Percentiles rank a stretch among this genome's conserved stretches.
phyloP scores from a whole-genome alignment of 2,888 invertebrate genomes.

The Aspidiotus destructor region DNA sequence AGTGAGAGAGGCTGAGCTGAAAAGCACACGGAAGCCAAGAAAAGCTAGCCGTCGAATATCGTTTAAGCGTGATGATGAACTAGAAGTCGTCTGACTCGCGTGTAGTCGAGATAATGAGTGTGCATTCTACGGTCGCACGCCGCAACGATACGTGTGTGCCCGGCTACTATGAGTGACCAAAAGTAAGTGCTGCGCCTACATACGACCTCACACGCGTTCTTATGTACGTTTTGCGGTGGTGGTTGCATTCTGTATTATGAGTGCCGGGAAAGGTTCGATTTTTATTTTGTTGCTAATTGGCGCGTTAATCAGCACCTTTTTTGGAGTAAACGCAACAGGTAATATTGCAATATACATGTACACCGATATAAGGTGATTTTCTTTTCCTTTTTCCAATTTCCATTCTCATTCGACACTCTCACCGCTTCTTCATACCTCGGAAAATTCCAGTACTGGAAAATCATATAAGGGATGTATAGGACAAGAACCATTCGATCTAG shows the following conservation, averaged over 20 bases:
- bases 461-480: too few species aligned
- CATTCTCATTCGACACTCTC: too few species aligned
- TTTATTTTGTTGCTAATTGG: slow-evolving; percentile 27
- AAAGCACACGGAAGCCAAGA: slow-evolving; percentile 7
- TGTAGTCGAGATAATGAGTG: slow-evolving; percentile 20
- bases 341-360: not conserved
- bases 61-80: too few species aligned
- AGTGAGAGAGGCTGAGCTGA: slow-evolving; percentile 4
- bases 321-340: slow-evolving; percentile 26
- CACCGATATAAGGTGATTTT: slow-evolving; percentile 12
- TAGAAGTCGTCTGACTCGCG: not conserved
- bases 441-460: too few species aligned
- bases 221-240: slow-evolving; percentile 27
- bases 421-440: too few species aligned
- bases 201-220: slow-evolving; percentile 2
- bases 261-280: slow-evolving; percentile 29
- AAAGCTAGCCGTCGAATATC: slow-evolving; percentile 12
- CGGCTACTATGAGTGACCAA: slow-evolving; percentile 28
- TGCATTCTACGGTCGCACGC: slow-evolving; percentile 25
- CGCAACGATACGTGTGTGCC: slow-evolving; percentile 20
- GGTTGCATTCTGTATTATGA: slow-evolving; percentile 31
- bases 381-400: not conserved
- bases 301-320: slow-evolving; percentile 30
- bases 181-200: slow-evolving; percentile 24
- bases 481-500: too few species aligned